These are phyloP conservation scores for Callopanchax toddi DNA, from an alignment of 2,113 vertebrate species.

Conservation along the genomic window DNA sequence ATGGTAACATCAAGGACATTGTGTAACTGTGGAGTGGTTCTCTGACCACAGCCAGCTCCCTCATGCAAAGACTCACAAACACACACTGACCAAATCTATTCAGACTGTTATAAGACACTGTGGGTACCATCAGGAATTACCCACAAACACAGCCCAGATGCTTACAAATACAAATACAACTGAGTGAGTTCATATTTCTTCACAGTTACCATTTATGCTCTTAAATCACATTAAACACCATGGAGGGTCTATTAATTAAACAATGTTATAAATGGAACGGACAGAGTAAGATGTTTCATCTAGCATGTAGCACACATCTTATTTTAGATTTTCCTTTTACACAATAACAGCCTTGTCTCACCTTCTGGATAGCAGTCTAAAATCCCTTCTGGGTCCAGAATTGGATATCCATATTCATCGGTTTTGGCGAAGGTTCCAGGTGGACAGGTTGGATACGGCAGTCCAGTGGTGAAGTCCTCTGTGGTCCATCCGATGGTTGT, in stretches of 20 bases:
- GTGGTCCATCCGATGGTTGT: constrained; percentile 64
- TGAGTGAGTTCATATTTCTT: constrained; percentile 34
- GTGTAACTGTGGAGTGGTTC: constrained; percentile 5
- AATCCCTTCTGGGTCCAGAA: constrained; percentile 79
- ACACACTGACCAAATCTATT: constrained; percentile 23
- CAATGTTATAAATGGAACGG: background rate
- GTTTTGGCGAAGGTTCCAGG: constrained; percentile 85
- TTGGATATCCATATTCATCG: constrained; percentile 85
- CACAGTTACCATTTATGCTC: too few relatives aligned
- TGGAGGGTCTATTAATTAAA: constrained; percentile 9
- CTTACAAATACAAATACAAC: constrained; percentile 27
- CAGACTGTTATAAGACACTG: constrained; percentile 27
- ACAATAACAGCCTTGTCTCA: constrained; percentile 55
- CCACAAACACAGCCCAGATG: constrained; percentile 7
- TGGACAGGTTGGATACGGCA: constrained; percentile 85
- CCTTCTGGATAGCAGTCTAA: constrained; percentile 91
- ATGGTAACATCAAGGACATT: constrained; percentile 19
- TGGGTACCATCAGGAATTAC: constrained; percentile 32
- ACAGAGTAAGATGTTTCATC: constrained; percentile 12
- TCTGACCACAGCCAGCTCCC: constrained; percentile 37
- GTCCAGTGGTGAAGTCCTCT: constrained; percentile 68
- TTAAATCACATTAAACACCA: constrained; percentile 10
- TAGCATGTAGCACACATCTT: background rate
- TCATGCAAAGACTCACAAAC: constrained; percentile 38
- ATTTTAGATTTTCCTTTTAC: constrained; percentile 2